phyloP scores from a whole-genome alignment of 37 sponge, comb jelly and placozoan species.

The Chondrilla cf. caribensis region DNA sequence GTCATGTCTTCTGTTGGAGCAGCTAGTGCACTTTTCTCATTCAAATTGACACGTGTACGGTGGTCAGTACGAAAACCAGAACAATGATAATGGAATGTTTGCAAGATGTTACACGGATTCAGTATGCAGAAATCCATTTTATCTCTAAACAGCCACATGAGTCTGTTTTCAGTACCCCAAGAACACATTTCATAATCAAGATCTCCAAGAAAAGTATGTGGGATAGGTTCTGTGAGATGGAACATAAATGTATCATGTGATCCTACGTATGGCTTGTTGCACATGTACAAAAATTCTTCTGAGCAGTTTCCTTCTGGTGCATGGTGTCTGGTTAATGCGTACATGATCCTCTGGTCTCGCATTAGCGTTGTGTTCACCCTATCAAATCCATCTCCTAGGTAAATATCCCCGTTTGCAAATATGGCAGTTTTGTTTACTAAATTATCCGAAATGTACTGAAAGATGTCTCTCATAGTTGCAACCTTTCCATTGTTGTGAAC shows the following conservation, averaged over 20 bases:
- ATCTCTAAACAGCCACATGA: background rate
- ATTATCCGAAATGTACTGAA: background rate
- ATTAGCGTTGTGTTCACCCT: background rate
- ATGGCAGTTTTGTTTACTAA: background rate
- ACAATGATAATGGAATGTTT: conserved; percentile 1
- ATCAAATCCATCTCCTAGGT: background rate
- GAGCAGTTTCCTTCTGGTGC: background rate
- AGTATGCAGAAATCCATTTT: background rate
- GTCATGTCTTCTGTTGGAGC: no score
- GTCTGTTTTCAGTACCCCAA: conserved; percentile 1
- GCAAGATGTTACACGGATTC: background rate
- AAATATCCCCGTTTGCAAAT: background rate
- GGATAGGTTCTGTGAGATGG: background rate
- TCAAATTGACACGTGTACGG: no score
- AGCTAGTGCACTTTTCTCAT: no score
- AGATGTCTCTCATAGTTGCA: background rate
- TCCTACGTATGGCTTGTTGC: no score
- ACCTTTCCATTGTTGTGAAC: background rate
- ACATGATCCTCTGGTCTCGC: background rate
- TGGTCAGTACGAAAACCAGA: no score
- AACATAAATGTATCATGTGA: conserved; percentile 11
- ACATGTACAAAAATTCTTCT: background rate
- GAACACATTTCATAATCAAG: background rate
- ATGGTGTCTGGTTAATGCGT: background rate
- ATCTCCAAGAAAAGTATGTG: background rate